Base-by-base conservation (phyloP, 2,113 vertebrate species). In the Dicrurus megarhynchus region DNA sequence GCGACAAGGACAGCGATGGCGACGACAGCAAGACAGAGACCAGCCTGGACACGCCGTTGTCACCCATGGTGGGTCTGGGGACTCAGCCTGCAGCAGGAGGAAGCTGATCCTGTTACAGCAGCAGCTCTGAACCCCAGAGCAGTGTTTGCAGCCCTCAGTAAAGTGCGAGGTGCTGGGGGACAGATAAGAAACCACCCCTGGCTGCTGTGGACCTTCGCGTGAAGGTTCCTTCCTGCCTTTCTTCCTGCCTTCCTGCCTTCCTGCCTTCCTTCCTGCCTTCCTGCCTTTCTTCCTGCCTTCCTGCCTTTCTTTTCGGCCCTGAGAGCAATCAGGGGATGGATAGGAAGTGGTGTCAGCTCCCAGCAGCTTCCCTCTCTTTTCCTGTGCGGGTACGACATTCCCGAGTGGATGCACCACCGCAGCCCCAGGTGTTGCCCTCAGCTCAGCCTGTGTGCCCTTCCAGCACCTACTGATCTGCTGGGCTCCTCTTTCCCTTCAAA, bases 11-110 rank as follows among this genome's bases (percentile, higher is more conserved):
- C 98, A 99, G 99, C 3, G 99, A 99, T 50, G 99, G 98, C 1
- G 99, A 99, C 1, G 99, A 99, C 98, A 99, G 99, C 97, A 99
- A 99, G 98, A 99, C 99, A 2, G 99, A 99, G 97, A 99, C 99
- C 90, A 99, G 99, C 93, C 95, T 99, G 98, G 99, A 99, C 97
- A 99, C 99, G 0, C 99, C 99, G 0, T 93, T 99, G 97, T 99
- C 99, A 1, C 99, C 99, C 71, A 99, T 99, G 99, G 99, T 99
- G 97, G 71, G 98, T 97, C 61, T 49, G 33, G 7, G 16, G 6
- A 3, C 9, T 3, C 56, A 5, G 41, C 53, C 69, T 4, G 24
- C 47, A 33, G 52, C 21, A 0, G 28, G 18, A 39, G 53, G 50
- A 24, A 33, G 52, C 47, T 71, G 73, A 6, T 37, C 12, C 26